Conservation (phyloP, 2,797 vertebrate species). For the Brachymystax lenok region DNA sequence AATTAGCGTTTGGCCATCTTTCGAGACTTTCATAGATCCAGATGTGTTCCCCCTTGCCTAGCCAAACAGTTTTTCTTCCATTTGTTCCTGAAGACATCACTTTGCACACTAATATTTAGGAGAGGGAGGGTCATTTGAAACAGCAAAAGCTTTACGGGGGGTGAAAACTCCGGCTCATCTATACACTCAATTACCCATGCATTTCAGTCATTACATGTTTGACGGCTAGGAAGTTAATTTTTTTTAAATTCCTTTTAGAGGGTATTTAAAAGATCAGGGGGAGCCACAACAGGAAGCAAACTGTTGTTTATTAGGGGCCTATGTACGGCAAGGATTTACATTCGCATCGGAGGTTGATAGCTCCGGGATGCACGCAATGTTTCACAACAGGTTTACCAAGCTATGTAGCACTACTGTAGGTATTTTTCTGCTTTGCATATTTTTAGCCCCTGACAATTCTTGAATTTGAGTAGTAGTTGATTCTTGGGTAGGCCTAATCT, state of each 20-base stretch:
- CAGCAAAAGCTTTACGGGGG: background rate
- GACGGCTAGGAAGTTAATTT: conserved; percentile 51
- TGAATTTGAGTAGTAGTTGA: background rate
- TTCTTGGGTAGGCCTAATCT: background rate
- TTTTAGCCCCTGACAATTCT: background rate
- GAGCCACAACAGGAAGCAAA: conserved; percentile 53
- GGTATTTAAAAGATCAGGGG: conserved; percentile 58
- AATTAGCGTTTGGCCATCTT: background rate
- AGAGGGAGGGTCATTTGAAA: background rate
- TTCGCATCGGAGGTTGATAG: conserved; percentile 12
- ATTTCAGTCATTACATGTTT: background rate
- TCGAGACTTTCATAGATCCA: background rate
- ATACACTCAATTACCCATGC: background rate
- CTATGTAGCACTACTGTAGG: conserved; percentile 62
- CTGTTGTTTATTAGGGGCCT: conserved; percentile 53
- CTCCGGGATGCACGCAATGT: conserved; percentile 55
- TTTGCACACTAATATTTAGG: background rate
- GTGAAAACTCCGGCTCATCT: background rate
- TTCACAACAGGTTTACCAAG: conserved; percentile 60
- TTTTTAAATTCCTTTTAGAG: conserved; percentile 73
- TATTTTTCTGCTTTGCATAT: conserved; percentile 9
- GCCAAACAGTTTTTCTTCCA: background rate
- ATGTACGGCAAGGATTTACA: conserved; percentile 46
- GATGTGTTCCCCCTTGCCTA: too few relatives aligned
- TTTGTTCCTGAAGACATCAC: background rate